Conservation (phyloP, 2,888 invertebrate species). For the Oxyteleia sp. region DNA sequence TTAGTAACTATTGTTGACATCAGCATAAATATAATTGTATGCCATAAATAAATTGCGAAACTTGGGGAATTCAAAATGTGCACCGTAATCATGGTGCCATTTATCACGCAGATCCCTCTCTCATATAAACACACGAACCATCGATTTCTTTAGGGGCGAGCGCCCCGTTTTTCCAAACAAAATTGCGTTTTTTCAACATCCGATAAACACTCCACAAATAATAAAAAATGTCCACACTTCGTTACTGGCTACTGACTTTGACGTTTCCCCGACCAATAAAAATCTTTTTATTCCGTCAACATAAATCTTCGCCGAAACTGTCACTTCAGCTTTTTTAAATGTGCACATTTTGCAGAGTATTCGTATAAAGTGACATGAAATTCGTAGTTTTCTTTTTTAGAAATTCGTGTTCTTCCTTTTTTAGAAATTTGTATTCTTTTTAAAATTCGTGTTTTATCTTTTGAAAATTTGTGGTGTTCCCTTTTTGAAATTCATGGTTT, state of each 20-base stretch:
- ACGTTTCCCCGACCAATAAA: conserved; percentile 1
- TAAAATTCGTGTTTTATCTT: too few species aligned
- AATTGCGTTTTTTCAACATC: conserved; percentile 32
- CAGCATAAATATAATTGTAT: conserved; percentile 2
- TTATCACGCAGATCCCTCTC: conserved; percentile 46
- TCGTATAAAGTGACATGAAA: too few species aligned
- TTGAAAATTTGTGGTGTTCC: too few species aligned
- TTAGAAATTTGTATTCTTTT: too few species aligned
- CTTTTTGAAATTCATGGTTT: too few species aligned
- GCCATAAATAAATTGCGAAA: conserved; percentile 46
- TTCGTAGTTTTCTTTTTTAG: too few species aligned
- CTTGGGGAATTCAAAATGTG: conserved; percentile 31
- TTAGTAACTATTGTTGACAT: not conserved
- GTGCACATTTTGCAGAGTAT: too few species aligned
- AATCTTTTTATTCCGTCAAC: not conserved
- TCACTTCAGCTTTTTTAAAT: too few species aligned
- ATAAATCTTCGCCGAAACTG: too few species aligned
- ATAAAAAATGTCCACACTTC: conserved; percentile 14
- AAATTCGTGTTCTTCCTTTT: too few species aligned
- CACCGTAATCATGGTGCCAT: conserved; percentile 30
- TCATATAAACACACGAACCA: conserved; percentile 24
- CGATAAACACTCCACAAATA: conserved; percentile 21
- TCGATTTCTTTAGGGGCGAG: conserved; percentile 38
- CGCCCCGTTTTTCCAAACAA: not conserved
- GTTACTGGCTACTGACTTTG: conserved; percentile 1